phyloP scores from a whole-genome alignment of 2,888 invertebrate species.

The Branchipolynoe longqiensis region DNA sequence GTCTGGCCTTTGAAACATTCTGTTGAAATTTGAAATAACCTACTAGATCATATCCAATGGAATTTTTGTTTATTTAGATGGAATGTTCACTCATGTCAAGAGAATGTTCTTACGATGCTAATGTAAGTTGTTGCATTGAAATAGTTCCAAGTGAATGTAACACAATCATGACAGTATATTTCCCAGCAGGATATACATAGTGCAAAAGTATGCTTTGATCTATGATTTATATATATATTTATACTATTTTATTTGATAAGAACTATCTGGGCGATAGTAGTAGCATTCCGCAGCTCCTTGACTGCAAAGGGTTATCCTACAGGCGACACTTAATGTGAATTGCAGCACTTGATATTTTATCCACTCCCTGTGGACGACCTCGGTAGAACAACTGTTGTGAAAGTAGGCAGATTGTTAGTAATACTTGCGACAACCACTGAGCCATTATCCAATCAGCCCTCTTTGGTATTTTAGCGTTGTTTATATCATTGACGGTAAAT shows the following conservation, averaged over 20 bases:
- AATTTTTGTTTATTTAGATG: too few species aligned
- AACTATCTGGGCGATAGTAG: background rate
- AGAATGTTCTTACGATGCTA: background rate
- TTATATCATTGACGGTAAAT: background rate
- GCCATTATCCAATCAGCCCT: too few species aligned
- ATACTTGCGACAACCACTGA: too few species aligned
- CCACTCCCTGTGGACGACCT: conserved; percentile 4
- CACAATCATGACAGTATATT: too few species aligned
- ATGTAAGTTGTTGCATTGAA: conserved; percentile 15
- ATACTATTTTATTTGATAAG: conserved; percentile 10
- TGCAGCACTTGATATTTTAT: conserved; percentile 27
- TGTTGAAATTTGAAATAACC: too few species aligned
- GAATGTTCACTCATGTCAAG: too few species aligned
- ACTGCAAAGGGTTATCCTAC: too few species aligned
- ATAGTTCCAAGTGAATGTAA: conserved; percentile 9
- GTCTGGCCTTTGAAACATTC: too few species aligned
- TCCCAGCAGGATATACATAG: conserved; percentile 29
- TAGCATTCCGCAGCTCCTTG: conserved; percentile 24
- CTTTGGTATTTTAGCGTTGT: background rate
- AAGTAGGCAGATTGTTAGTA: too few species aligned
- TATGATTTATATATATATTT: conserved; percentile 49
- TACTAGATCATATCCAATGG: too few species aligned
- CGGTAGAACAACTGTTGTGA: too few species aligned
- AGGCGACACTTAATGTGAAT: conserved; percentile 13
- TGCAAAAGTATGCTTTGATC: conserved; percentile 31